Base-by-base conservation (phyloP, 2,888 invertebrate species). In the Dendrolimus pini region DNA sequence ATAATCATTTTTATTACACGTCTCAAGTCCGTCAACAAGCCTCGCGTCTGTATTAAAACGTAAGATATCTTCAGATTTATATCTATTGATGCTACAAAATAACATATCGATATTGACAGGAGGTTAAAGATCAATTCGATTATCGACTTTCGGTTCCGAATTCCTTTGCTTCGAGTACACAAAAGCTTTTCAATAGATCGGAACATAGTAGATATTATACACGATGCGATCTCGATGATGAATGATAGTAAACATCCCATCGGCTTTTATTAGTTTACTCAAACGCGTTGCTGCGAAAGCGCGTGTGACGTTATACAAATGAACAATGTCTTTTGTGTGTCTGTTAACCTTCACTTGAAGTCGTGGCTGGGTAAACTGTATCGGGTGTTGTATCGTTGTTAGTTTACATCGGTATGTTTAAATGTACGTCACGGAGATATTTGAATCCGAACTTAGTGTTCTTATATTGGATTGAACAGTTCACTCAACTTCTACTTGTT, bases 301-400 rank as follows among this genome's bases (percentile, higher is more conserved):
- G 56, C 59, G 56, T 60, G 62, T 80, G 83, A 82, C 80, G 72
- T 67, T 70, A 76, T 78, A 82, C 77, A 80, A 82, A 84, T 84
- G 83, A 82, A 81, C 80, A 82, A 85, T 84, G 80, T 77, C 78
- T 78, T 82, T 80, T 81, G 82, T 83, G 73, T 78, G 77, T 76
- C 77, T 69, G 70, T 78, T 75, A 72, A 59, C 68, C 71, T 77
- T 74, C 72, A 70, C 65, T 68, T 67, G 66, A 66, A 64, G 56
- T 63, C 61, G 56, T 63, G 60, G 47, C 12, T 47, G 12, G 47
- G 47, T 47, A 47, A 47, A 47, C 9, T 12, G 47, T 47, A 47
- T 47, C 47, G 12, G 47, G 47, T 47, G 47, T 47, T 47, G 2
- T 47, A 47, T 47, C 8, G 47, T 30, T 30, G 30, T 30, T 30